Percentiles rank a stretch among this genome's conserved stretches.
Conservation (phyloP, 2,888 invertebrate genomes). For the Sepiola atlantica region DNA sequence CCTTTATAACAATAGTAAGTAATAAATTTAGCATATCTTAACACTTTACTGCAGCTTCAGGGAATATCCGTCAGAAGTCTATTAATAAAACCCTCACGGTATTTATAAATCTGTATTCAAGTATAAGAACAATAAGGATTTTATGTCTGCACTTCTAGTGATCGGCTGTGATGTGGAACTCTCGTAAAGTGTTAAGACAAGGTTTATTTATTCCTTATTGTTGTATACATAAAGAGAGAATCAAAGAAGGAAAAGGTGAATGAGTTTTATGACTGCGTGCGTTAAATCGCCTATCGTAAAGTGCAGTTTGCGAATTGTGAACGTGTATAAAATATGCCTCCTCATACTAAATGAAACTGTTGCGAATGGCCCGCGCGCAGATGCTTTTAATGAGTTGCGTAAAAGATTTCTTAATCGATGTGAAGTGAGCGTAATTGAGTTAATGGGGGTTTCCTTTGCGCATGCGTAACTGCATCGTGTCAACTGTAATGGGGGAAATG, state of each 20-base stretch:
- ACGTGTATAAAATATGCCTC: background rate
- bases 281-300: background rate
- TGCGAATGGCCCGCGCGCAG: background rate
- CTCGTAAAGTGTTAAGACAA: no score
- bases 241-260: no score
- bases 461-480: background rate
- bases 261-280: background rate
- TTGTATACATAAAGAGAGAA: background rate
- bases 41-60: no score
- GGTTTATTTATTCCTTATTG: no score
- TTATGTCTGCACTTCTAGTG: no score
- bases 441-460: background rate
- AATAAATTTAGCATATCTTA: no score
- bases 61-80: no score
- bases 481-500: background rate
- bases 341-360: background rate
- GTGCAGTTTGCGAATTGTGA: background rate
- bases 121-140: no score
- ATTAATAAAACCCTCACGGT: no score
- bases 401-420: background rate
- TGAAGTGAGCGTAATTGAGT: background rate
- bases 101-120: no score
- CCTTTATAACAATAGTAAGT: no score
- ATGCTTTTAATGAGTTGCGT: background rate
- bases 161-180: no score